Evolutionary conservation across 2,888 invertebrate species (phyloP).

Genomic region (Acanthosoma haemorrhoidale): DNA sequence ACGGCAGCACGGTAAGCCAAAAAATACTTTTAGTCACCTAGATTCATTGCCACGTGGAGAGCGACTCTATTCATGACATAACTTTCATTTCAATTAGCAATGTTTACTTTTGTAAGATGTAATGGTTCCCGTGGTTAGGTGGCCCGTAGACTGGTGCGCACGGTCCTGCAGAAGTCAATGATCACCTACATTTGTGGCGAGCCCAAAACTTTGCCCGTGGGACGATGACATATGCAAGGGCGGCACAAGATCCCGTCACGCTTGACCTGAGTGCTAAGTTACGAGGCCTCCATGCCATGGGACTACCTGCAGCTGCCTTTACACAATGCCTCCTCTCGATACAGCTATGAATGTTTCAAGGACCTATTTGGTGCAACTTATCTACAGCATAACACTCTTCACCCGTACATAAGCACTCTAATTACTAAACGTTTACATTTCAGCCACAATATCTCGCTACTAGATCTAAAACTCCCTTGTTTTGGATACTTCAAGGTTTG

Average conservation of each 20-base stretch:
- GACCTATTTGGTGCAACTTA: no score
- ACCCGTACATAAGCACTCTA: no score
- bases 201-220: neutral
- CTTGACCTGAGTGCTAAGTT: no score
- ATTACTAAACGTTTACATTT: neutral
- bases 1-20: constrained; percentile 25
- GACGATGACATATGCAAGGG: no score
- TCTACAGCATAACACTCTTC: neutral
- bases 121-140: no score
- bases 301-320: constrained; percentile 26
- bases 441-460: neutral
- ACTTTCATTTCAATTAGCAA: neutral
- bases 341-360: neutral
- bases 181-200: no score
- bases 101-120: neutral
- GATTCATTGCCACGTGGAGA: constrained; percentile 22
- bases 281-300: no score
- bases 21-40: neutral
- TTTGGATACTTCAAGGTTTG: neutral
- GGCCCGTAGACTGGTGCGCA: neutral
- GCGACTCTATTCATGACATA: constrained; percentile 30
- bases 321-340: constrained; percentile 25
- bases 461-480: neutral
- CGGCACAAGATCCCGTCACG: no score
- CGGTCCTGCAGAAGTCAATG: no score